Evolutionary conservation across 2,888 invertebrate species (phyloP), one percentile per base, ranked within the genome.

Genomic region (Troides helena): DNA sequence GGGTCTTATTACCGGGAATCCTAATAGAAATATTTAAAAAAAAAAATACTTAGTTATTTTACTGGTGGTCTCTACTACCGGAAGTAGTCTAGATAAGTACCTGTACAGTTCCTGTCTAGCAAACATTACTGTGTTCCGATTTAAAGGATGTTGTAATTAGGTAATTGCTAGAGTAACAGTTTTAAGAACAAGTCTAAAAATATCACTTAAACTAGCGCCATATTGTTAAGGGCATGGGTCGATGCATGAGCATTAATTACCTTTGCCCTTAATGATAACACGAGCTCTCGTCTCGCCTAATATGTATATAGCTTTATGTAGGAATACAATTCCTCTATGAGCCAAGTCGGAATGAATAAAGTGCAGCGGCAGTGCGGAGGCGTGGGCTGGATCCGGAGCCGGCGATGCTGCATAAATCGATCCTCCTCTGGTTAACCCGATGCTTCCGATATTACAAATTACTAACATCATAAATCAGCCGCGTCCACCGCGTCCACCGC

Each of bases 371-470:
- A 43, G 67, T 59, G 14, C n/a, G 18, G 23, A 23, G 43, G 67
- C 61, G 69, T 71, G 68, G 64, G 68, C 61, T 46, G 62, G 23
- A 36, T 57, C 58, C 46, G 66, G 66, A 23, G 23, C 50, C 39
- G 43, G 50, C 65, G 63, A 63, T 69, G 65, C 61, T 70, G 63
- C 75, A 76, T 75, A 73, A 74, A 72, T 69, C 75, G 68, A 72
- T 74, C 77, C 75, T 71, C 77, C 75, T 69, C 74, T 74, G 75
- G 74, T 77, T 74, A 76, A 70, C 75, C 78, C 75, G 81, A 79
- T 77, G 85, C 81, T 85, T 83, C 83, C 81, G 82, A 84, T 83
- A 79, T 78, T 73, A 81, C 83, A 86, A 86, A 85, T 86, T 85
- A 81, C 84, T 74, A 79, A 74, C 74, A 74, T 75, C 75, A 85